Conservation (phyloP, 1,140 invertebrate genomes). For the Dreissena polymorpha region DNA sequence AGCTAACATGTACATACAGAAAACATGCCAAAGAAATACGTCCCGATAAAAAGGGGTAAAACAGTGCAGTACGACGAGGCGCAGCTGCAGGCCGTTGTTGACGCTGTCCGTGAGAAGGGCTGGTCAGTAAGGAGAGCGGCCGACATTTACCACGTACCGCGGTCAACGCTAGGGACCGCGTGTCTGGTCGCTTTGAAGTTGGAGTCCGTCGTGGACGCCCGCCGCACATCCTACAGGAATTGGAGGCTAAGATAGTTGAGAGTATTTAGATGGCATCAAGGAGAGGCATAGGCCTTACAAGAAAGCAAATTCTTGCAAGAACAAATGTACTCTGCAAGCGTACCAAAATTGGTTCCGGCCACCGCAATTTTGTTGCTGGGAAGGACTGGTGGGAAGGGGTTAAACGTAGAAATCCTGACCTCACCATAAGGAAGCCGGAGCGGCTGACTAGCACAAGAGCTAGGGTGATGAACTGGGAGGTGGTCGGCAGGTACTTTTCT, state of each 20-base stretch:
- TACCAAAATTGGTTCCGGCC: constrained; percentile 26
- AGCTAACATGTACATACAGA: too few species aligned
- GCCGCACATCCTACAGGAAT: constrained; percentile 25
- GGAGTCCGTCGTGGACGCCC: constrained; percentile 17
- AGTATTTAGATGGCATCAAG: constrained; percentile 13
- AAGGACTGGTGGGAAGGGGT: constrained; percentile 60
- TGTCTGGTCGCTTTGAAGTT: constrained; percentile 23
- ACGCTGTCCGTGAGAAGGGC: constrained; percentile 20
- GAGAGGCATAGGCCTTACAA: constrained; percentile 47
- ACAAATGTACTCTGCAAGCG: constrained; percentile 38
- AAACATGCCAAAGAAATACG: constrained; percentile 41
- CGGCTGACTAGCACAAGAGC: constrained; percentile 37
- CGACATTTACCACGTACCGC: constrained; percentile 23
- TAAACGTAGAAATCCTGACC: constrained; percentile 45
- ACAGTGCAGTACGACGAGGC: not conserved
- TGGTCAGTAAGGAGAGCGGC: constrained; percentile 38
- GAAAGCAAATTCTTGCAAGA: constrained; percentile 44
- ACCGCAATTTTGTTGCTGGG: constrained; percentile 41
- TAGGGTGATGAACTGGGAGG: constrained; percentile 44
- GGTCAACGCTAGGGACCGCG: constrained; percentile 46
- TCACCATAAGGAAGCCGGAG: constrained; percentile 54
- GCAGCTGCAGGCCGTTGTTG: not conserved
- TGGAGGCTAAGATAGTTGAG: constrained; percentile 48
- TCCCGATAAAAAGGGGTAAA: constrained; percentile 11
- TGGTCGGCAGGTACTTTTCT: constrained; percentile 45